These are phyloP conservation scores for Criorhina ranunculi DNA, from an alignment of 2,888 invertebrate genomes.

Conservation along the genomic window DNA sequence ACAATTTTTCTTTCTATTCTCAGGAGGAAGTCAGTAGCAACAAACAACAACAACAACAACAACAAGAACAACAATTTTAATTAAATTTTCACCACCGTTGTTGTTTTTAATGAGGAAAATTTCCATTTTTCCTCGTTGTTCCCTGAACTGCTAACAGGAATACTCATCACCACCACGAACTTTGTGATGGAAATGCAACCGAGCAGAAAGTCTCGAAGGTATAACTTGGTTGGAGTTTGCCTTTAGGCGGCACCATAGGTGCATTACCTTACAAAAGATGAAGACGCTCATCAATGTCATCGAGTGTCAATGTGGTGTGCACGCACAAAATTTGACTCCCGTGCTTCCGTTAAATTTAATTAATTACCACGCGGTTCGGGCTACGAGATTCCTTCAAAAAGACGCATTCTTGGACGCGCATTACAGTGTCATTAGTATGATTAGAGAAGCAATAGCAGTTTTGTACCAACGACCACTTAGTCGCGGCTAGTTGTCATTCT, in stretches of 20 bases:
- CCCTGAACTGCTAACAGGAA: constrained; percentile 42
- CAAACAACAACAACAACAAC: constrained; percentile 6
- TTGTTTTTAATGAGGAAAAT: constrained; percentile 69
- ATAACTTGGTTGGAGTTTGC: not conserved
- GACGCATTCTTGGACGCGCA: constrained; percentile 3
- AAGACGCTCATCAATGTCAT: constrained; percentile 5
- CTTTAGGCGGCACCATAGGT: not conserved
- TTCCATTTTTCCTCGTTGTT: constrained; percentile 59
- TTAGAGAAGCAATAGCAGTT: not conserved
- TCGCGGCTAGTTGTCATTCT: constrained; percentile 49
- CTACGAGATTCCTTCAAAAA: not conserved
- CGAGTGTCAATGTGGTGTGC: constrained; percentile 10
- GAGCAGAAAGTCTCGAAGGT: constrained; percentile 45
- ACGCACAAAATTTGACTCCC: constrained; percentile 31
- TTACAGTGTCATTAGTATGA: constrained; percentile 47
- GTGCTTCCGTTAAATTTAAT: constrained; percentile 59
- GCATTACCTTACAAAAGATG: constrained; percentile 14
- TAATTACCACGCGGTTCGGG: constrained; percentile 31
- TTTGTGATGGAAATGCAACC: constrained; percentile 44
- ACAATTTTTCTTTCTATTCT: constrained; percentile 33
- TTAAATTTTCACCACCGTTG: constrained; percentile 69
- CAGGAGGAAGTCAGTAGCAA: not conserved
- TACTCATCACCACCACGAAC: constrained; percentile 55
- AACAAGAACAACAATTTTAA: constrained; percentile 42
- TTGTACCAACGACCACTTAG: constrained; percentile 30